phyloP scores from a whole-genome alignment of 1,140 invertebrate genomes.

The Cotesia glomerata region DNA sequence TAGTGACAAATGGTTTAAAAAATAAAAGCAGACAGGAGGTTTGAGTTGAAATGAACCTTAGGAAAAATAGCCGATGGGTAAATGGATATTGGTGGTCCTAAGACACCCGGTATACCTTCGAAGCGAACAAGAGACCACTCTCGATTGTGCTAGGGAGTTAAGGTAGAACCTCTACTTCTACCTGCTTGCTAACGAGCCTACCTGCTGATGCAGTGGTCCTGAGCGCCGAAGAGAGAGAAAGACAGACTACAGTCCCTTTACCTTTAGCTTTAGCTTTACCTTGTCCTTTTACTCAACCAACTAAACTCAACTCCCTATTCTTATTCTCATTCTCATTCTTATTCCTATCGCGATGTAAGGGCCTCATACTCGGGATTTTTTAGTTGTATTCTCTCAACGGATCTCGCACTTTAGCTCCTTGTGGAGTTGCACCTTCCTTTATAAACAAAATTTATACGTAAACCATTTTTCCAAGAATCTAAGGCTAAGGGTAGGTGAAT shows the following conservation, averaged over 20 bases:
- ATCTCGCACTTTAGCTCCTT: slow-evolving; percentile 27
- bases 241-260: no score
- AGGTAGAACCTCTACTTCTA: slow-evolving; percentile 34
- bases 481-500: background rate
- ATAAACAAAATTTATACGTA: slow-evolving; percentile 52
- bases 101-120: slow-evolving; percentile 52
- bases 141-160: no score
- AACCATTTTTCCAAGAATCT: slow-evolving; percentile 43
- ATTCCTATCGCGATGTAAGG: slow-evolving; percentile 2
- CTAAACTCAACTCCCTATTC: slow-evolving; percentile 17
- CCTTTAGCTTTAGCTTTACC: slow-evolving; percentile 21
- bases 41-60: no score
- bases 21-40: background rate
- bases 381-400: slow-evolving; percentile 30
- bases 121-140: slow-evolving; percentile 9
- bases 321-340: slow-evolving; percentile 8
- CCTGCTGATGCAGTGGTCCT: slow-evolving; percentile 60
- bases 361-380: slow-evolving; percentile 1
- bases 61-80: background rate
- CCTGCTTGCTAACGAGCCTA: slow-evolving; percentile 62
- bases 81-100: background rate
- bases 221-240: slow-evolving; percentile 18
- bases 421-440: slow-evolving; percentile 47
- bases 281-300: slow-evolving; percentile 27
- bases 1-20: background rate